phyloP scores from a whole-genome alignment of 2,113 vertebrate species.

The Tichodroma muraria region DNA sequence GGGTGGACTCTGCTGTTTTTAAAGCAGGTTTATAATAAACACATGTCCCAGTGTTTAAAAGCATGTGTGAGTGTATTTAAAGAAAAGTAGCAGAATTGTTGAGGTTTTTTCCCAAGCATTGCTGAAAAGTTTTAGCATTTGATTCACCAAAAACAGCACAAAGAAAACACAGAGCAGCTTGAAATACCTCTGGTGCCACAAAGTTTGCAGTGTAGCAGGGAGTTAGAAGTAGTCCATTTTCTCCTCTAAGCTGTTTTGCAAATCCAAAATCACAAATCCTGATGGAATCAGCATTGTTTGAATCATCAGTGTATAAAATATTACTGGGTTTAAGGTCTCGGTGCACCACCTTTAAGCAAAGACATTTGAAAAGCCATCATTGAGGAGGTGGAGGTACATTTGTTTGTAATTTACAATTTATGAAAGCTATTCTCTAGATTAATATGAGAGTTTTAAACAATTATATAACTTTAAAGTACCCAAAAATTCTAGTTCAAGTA shows the following conservation, averaged over 20 bases:
- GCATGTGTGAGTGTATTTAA: neutral
- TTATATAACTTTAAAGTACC: neutral
- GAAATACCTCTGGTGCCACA: slow-evolving; percentile 92
- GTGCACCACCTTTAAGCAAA: slow-evolving; percentile 85
- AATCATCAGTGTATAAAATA: slow-evolving; percentile 96
- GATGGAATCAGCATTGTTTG: slow-evolving; percentile 94
- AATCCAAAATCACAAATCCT: slow-evolving; percentile 98
- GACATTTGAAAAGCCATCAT: neutral
- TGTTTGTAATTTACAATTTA: neutral
- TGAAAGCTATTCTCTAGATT: neutral
- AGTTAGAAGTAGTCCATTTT: slow-evolving; percentile 92
- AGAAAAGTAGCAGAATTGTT: neutral
- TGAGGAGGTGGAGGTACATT: neutral
- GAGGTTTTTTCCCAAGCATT: neutral
- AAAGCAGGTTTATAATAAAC: neutral
- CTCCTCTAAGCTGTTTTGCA: slow-evolving; percentile 92
- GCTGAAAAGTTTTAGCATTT: neutral
- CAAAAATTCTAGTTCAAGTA: neutral
- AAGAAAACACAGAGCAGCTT: neutral
- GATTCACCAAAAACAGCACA: neutral
- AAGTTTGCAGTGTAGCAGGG: slow-evolving; percentile 98
- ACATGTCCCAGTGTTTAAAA: neutral
- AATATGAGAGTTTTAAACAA: neutral
- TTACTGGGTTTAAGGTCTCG: slow-evolving; percentile 98
- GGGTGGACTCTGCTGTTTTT: neutral